Percentiles rank a stretch among this genome's conserved stretches.
phyloP scores from a whole-genome alignment of 2,797 vertebrate species.

The Sylvia borin region DNA sequence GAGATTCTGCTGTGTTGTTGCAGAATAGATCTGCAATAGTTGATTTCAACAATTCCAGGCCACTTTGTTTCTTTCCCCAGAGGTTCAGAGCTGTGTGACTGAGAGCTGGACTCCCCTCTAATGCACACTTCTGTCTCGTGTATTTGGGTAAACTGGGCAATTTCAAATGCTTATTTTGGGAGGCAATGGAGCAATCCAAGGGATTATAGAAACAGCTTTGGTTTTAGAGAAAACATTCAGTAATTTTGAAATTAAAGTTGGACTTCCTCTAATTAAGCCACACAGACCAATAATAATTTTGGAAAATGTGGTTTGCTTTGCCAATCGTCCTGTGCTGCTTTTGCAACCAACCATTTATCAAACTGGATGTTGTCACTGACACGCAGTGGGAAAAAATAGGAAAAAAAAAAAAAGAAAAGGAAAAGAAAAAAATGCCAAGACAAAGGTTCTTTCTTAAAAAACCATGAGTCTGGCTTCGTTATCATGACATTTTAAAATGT shows the following conservation, averaged over 20 bases:
- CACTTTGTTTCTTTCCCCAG: neutral
- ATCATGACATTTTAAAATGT: constrained; percentile 61
- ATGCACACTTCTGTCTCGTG: neutral
- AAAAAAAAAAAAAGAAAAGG: neutral
- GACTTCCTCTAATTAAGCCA: neutral
- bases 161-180: constrained; percentile 8
- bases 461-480: neutral
- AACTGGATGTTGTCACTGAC: neutral
- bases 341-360: neutral
- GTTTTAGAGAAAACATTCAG: neutral
- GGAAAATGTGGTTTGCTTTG: neutral
- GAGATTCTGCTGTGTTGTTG: neutral
- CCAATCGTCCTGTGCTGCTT: neutral
- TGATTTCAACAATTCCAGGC: neutral
- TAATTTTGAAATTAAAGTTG: constrained; percentile 10
- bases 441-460: constrained; percentile 4
- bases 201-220: neutral
- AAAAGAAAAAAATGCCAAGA: neutral
- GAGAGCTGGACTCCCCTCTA: neutral
- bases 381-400: neutral
- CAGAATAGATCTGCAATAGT: neutral
- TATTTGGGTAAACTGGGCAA: neutral
- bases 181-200: neutral
- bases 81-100: neutral
- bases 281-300: neutral